Conservation (phyloP, 23 tunicate species). For the Phallusia fumigata region DNA sequence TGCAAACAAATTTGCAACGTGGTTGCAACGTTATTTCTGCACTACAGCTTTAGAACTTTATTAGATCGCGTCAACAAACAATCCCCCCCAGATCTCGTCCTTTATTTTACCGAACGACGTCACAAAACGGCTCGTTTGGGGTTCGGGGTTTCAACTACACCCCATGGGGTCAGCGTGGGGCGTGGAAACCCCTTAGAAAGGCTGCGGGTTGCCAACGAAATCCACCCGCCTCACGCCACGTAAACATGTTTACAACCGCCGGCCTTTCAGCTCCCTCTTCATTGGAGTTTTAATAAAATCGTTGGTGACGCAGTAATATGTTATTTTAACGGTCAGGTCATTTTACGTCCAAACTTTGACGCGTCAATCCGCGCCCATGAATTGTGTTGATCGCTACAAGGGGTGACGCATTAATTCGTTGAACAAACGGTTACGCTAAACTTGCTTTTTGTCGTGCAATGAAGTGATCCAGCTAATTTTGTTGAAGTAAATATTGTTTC, state of each 20-base stretch:
- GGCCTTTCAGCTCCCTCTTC: neutral
- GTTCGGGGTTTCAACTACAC: conserved; percentile 1
- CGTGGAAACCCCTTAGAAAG: neutral
- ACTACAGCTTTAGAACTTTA: too few relatives aligned
- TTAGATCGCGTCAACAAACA: too few relatives aligned
- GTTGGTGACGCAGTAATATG: neutral
- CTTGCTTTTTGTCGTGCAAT: too few relatives aligned
- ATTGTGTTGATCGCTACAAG: too few relatives aligned
- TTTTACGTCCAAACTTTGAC: neutral
- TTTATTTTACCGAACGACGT: neutral
- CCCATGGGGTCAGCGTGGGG: conserved; percentile 12
- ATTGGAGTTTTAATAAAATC: neutral
- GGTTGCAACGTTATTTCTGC: too few relatives aligned
- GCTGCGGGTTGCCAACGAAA: neutral
- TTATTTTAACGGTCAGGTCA: conserved; percentile 8
- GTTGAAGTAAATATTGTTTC: too few relatives aligned
- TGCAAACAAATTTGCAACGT: too few relatives aligned
- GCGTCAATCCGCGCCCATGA: too few relatives aligned
- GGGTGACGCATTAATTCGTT: too few relatives aligned
- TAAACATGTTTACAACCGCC: neutral
- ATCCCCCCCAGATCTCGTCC: neutral
- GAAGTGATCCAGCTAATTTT: too few relatives aligned
- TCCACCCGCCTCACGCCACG: neutral
- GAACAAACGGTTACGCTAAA: too few relatives aligned
- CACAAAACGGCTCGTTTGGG: neutral